A percentile compares a stretch with the other conserved stretches of the same genome.
These are phyloP conservation scores for Podarcis raffonei DNA, from an alignment of 2,113 vertebrate genomes.

Conservation along the genomic window DNA sequence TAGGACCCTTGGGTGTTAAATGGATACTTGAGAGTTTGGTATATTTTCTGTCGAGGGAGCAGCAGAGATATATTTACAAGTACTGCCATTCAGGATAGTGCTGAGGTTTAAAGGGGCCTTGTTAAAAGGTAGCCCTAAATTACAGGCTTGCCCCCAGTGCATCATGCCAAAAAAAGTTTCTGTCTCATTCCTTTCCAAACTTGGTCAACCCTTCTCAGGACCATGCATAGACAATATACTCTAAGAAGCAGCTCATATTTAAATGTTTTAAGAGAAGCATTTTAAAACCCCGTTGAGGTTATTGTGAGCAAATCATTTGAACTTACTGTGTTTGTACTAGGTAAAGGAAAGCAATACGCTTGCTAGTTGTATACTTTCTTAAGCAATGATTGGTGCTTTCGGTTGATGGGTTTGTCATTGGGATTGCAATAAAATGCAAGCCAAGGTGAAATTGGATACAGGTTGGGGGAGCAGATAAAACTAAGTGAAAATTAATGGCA, in stretches of 20 bases:
- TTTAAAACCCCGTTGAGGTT: constrained; percentile 3
- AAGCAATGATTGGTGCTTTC: constrained; percentile 62
- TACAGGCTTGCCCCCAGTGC: constrained; percentile 40
- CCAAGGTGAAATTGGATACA: constrained; percentile 70
- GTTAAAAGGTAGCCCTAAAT: constrained; percentile 59
- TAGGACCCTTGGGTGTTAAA: constrained; percentile 57
- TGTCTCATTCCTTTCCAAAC: constrained; percentile 34
- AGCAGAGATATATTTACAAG: constrained; percentile 34
- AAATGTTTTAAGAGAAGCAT: not conserved
- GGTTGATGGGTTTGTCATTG: constrained; percentile 56
- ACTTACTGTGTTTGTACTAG: constrained; percentile 29
- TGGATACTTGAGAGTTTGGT: not conserved
- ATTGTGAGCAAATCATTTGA: constrained; percentile 36
- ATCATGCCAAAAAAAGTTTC: constrained; percentile 30
- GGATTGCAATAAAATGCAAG: constrained; percentile 69
- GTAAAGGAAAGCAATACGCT: constrained; percentile 49
- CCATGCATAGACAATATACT: not conserved
- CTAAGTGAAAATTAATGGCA: constrained; percentile 68
- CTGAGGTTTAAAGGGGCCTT: constrained; percentile 36
- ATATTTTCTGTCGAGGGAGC: constrained; percentile 41
- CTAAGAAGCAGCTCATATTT: not conserved
- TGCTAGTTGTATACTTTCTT: constrained; percentile 57
- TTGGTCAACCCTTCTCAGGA: constrained; percentile 36
- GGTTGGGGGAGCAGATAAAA: constrained; percentile 64
- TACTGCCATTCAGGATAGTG: not conserved